These are phyloP conservation scores for Polymixis flavicincta DNA, from an alignment of 2,888 invertebrate species.

Conservation along the genomic window DNA sequence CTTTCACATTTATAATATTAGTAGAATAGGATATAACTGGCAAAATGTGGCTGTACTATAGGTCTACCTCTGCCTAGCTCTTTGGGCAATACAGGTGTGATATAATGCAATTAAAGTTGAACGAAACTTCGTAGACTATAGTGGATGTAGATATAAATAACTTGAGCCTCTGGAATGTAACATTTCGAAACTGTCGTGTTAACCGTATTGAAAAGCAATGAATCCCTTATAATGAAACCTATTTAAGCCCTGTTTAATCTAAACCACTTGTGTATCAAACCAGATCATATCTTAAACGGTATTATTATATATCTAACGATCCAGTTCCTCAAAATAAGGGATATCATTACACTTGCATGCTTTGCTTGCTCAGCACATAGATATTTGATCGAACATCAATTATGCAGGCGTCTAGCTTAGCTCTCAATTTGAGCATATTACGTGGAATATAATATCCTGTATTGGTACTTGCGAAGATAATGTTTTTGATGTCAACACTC, in stretches of 20 bases:
- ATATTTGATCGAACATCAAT: slow-evolving; percentile 41
- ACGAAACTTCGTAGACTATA: no score
- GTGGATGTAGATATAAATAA: no score
- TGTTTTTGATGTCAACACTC: neutral
- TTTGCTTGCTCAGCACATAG: slow-evolving; percentile 21
- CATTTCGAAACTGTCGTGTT: no score
- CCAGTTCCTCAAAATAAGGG: neutral
- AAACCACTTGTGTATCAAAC: neutral
- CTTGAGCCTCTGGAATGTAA: no score
- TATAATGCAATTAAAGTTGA: no score
- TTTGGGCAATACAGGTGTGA: no score
- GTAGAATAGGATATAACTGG: no score
- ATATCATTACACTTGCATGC: slow-evolving; percentile 28
- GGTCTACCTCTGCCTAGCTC: no score
- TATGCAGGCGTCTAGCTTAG: slow-evolving; percentile 40
- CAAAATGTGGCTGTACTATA: no score
- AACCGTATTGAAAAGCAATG: no score
- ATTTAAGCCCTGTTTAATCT: neutral
- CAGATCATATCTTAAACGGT: neutral
- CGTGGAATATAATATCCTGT: slow-evolving; percentile 13
- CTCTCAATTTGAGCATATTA: slow-evolving; percentile 24
- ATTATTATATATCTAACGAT: slow-evolving; percentile 3
- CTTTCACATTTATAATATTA: no score
- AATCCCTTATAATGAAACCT: no score
- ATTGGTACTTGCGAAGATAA: neutral